A percentile compares a stretch with the other conserved stretches of the same genome.
Evolutionary conservation across 2,888 invertebrate genomes (phyloP).

Genomic region (Hirudinaria manillensis): DNA sequence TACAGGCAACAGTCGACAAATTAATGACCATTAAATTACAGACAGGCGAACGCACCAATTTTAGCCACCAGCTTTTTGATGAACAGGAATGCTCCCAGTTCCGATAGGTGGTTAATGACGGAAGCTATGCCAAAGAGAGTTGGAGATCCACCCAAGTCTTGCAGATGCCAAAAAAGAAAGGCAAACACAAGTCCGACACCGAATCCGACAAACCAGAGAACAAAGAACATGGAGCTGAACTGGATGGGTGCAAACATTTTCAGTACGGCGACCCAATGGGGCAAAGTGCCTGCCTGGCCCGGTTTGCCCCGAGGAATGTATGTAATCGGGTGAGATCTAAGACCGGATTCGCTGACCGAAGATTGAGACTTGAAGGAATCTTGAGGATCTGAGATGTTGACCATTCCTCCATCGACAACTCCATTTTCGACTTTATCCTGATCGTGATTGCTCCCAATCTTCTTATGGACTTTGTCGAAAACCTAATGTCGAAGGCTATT

Average conservation of each 20-base stretch:
- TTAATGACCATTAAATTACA: no score
- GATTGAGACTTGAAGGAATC: background rate
- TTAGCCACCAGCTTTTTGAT: constrained; percentile 87
- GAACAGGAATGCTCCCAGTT: constrained; percentile 97
- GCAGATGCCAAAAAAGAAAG: constrained; percentile 95
- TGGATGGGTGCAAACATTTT: constrained; percentile 82
- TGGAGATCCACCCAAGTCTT: constrained; percentile 80
- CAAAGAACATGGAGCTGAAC: constrained; percentile 69
- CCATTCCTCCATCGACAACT: background rate
- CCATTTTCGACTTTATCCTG: constrained; percentile 15
- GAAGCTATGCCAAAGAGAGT: constrained; percentile 96
- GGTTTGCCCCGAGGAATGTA: constrained; percentile 40
- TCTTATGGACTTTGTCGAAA: background rate
- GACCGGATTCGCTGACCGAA: constrained; percentile 14
- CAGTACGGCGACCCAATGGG: constrained; percentile 80
- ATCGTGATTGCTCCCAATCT: background rate
- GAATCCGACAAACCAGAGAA: constrained; percentile 98
- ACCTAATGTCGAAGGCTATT: background rate
- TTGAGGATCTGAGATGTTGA: background rate
- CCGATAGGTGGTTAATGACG: constrained; percentile 96
- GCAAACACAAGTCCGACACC: constrained; percentile 97
- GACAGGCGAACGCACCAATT: constrained; percentile 63
- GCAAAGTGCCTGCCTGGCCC: constrained; percentile 40
- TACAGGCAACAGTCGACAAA: no score
- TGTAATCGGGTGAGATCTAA: constrained; percentile 32